Conservation (phyloP, 2,113 vertebrate genomes). For the Tylochromis polylepis region DNA sequence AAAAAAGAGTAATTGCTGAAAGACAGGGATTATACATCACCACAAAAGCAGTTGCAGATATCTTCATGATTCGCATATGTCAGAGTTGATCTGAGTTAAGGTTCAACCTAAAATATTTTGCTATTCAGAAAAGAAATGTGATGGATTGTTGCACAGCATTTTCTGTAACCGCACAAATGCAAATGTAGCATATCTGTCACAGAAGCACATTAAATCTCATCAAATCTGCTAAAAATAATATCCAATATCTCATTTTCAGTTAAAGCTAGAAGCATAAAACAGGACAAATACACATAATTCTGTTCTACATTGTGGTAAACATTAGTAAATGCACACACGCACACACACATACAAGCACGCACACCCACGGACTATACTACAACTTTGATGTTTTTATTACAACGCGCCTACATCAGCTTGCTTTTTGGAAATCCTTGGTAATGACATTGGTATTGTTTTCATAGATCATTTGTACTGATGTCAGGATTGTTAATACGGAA, state of each 20-base stretch:
- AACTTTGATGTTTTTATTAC: background rate
- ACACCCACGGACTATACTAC: background rate
- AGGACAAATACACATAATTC: background rate
- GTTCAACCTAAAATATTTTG: conserved; percentile 30
- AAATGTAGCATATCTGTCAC: background rate
- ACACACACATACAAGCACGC: background rate
- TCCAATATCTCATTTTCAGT: background rate
- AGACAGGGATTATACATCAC: conserved; percentile 61
- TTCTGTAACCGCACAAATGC: background rate
- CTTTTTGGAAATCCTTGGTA: background rate
- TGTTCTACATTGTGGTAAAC: background rate
- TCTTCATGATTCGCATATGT: conserved; percentile 91
- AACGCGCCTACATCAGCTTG: background rate
- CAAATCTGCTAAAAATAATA: background rate
- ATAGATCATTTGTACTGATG: background rate
- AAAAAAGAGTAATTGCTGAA: background rate
- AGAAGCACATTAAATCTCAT: background rate
- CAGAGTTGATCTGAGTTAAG: conserved; percentile 84
- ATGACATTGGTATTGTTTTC: background rate
- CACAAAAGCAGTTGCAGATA: conserved; percentile 91
- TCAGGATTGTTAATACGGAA: background rate
- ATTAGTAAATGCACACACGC: background rate
- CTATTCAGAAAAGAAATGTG: background rate
- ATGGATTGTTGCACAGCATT: background rate
- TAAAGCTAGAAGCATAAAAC: background rate